Percentiles rank a stretch among this genome's conserved stretches.
These are phyloP conservation scores for Mormyrus hasselquistii DNA, from an alignment of 2,797 vertebrate genomes.

Conservation along the genomic window DNA sequence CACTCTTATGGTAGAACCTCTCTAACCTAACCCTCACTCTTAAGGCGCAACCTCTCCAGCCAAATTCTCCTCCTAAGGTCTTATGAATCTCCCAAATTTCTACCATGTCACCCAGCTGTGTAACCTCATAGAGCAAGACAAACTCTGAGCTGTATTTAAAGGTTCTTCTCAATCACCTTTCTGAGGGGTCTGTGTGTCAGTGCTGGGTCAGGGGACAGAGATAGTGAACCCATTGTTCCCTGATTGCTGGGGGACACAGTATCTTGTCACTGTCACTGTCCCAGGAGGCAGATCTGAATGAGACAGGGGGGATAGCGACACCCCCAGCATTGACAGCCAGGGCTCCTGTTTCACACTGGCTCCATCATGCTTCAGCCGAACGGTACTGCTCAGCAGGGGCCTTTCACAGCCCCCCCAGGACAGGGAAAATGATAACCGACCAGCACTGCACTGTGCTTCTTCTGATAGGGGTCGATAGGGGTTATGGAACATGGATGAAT, in stretches of 20 bases:
- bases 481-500: neutral
- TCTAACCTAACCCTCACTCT: neutral
- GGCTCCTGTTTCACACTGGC: neutral
- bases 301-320: neutral
- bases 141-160: neutral
- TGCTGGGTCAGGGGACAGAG: neutral
- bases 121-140: neutral
- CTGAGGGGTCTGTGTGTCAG: neutral
- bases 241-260: neutral
- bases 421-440: neutral
- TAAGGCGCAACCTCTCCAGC: neutral
- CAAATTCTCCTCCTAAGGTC: neutral
- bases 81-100: neutral
- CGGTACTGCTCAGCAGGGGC: neutral
- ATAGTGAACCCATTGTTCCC: neutral
- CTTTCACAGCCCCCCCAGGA: neutral
- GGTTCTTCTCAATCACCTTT: neutral
- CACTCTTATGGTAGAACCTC: neutral
- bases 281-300: neutral
- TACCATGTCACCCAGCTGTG: neutral
- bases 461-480: neutral
- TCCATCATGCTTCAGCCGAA: neutral
- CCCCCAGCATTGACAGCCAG: neutral
- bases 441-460: neutral
- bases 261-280: neutral